A percentile compares a stretch with the other conserved stretches of the same genome.
These are phyloP conservation scores for Pachypanchax playfairii DNA, from an alignment of 2,113 vertebrate genomes.

Conservation along the genomic window DNA sequence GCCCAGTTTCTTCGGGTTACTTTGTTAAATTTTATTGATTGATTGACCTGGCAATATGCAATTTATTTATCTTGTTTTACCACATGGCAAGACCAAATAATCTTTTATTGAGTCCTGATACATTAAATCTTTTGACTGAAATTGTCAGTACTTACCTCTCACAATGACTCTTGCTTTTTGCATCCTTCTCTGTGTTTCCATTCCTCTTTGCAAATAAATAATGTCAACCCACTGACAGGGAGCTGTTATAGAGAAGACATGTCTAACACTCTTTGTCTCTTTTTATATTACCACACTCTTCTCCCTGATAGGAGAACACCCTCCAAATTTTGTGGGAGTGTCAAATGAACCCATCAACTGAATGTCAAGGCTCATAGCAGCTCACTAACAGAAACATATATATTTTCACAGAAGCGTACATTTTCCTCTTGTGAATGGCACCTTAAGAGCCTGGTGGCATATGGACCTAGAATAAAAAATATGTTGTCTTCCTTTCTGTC, in stretches of 20 bases:
- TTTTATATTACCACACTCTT: conserved; percentile 27
- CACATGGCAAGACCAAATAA: no score
- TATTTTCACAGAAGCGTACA: conserved; percentile 8
- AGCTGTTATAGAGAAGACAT: conserved; percentile 19
- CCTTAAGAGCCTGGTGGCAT: conserved; percentile 32
- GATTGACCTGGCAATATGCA: no score
- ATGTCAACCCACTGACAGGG: neutral
- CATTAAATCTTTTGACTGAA: no score
- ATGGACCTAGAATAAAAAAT: conserved; percentile 63
- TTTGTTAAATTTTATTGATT: no score
- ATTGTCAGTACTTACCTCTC: no score
- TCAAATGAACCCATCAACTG: conserved; percentile 62
- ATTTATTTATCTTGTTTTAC: no score
- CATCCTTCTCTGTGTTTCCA: neutral
- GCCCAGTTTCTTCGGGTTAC: no score
- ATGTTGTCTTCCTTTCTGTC: conserved; percentile 46
- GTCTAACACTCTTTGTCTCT: conserved; percentile 28
- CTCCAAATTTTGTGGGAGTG: conserved; percentile 27
- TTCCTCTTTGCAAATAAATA: conserved; percentile 7
- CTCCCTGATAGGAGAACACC: conserved; percentile 31
- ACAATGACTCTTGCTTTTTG: neutral
- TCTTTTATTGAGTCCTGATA: no score
- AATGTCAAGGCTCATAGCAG: conserved; percentile 37
- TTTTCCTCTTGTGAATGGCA: conserved; percentile 42
- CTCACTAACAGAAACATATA: conserved; percentile 45